A percentile compares a stretch with the other conserved stretches of the same genome.
These are phyloP conservation scores for Hucho hucho DNA, from an alignment of 2,113 vertebrate species.

Conservation along the genomic window DNA sequence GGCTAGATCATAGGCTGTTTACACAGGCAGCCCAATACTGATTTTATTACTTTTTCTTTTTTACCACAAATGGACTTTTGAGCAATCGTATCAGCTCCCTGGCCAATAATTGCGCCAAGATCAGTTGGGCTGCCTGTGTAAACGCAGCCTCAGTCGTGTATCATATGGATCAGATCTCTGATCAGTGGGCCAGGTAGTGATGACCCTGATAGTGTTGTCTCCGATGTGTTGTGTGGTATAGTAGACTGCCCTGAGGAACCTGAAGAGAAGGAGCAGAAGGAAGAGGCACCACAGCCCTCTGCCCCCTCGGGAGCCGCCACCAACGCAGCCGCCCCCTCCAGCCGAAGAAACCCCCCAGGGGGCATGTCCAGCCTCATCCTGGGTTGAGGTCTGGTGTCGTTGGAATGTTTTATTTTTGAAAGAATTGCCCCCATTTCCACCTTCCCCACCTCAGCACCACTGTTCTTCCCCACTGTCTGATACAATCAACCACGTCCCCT, in stretches of 20 bases:
- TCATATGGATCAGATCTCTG: too few species aligned
- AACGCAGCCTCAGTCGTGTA: too few species aligned
- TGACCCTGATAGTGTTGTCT: too few species aligned
- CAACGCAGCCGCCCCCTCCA: slow-evolving; percentile 66
- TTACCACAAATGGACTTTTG: too few species aligned
- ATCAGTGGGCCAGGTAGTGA: too few species aligned
- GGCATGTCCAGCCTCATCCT: slow-evolving; percentile 97
- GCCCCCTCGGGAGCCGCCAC: slow-evolving; percentile 74
- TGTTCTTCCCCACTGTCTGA: slow-evolving; percentile 31
- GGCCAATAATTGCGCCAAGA: too few species aligned
- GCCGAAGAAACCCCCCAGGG: slow-evolving; percentile 94
- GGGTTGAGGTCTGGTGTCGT: slow-evolving; percentile 77
- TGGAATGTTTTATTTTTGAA: slow-evolving; percentile 51
- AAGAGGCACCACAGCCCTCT: slow-evolving; percentile 81
- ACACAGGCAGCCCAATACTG: too few species aligned
- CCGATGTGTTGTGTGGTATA: neutral
- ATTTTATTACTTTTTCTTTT: too few species aligned
- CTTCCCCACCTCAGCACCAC: slow-evolving; percentile 28
- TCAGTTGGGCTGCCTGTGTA: too few species aligned
- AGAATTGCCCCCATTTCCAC: slow-evolving; percentile 33
- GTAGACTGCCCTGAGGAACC: slow-evolving; percentile 66
- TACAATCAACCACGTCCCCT: slow-evolving; percentile 29
- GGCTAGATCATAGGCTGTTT: too few species aligned
- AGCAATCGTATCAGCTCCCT: too few species aligned
- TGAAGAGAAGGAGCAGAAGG: slow-evolving; percentile 65